These are phyloP conservation scores for Dromius quadrimaculatus DNA, from an alignment of 2,888 invertebrate species.

Conservation along the genomic window DNA sequence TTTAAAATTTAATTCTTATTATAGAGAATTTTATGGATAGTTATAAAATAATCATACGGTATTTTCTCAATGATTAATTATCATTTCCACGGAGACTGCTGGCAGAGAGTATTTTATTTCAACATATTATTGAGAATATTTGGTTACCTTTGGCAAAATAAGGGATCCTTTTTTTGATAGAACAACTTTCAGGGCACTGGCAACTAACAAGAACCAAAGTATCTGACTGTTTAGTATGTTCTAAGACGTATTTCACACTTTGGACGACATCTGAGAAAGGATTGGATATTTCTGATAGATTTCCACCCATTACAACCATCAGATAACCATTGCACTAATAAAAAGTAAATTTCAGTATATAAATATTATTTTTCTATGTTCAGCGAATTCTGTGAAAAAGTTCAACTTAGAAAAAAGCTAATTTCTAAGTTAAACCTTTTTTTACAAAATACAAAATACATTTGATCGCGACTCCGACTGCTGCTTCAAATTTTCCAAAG, in stretches of 20 bases:
- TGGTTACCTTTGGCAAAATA: constrained; percentile 39
- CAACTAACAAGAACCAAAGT: constrained; percentile 60
- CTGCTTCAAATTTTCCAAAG: constrained; percentile 22
- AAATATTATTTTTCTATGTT: neutral
- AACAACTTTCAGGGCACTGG: constrained; percentile 55
- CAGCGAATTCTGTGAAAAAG: no score
- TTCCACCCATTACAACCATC: constrained; percentile 60
- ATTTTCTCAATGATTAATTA: no score
- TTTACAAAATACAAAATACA: neutral
- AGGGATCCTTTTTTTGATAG: constrained; percentile 20
- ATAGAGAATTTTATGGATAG: no score
- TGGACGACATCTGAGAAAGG: constrained; percentile 60
- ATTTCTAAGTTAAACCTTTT: no score
- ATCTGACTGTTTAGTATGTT: constrained; percentile 58
- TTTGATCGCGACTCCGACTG: neutral
- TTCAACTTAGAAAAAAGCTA: no score
- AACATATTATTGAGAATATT: no score
- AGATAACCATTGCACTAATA: constrained; percentile 56
- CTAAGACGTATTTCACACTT: constrained; percentile 60
- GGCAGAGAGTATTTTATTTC: no score
- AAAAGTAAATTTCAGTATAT: neutral
- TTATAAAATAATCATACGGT: no score
- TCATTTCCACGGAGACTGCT: no score
- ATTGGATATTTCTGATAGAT: constrained; percentile 57
- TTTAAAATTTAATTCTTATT: no score